phyloP scores from a whole-genome alignment of 2,888 invertebrate species.

The Habroteleia sp. region DNA sequence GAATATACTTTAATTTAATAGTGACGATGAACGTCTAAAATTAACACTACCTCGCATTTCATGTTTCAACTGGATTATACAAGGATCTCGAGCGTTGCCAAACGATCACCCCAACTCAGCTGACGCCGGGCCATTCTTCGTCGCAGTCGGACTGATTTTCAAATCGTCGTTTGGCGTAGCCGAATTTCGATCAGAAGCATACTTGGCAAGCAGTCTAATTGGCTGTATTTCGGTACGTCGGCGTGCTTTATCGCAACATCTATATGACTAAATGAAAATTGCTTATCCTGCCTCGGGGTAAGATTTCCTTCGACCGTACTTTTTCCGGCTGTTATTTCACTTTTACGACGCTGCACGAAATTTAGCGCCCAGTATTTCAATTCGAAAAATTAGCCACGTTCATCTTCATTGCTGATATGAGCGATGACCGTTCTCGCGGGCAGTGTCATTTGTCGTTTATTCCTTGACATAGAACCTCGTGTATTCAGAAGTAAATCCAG shows the following conservation, averaged over 20 bases:
- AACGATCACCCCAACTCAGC: slow-evolving; percentile 43
- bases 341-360: slow-evolving; percentile 36
- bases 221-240: slow-evolving; percentile 74
- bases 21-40: slow-evolving; percentile 8
- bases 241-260: slow-evolving; percentile 75
- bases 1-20: background rate
- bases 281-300: slow-evolving; percentile 39
- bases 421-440: slow-evolving; percentile 1
- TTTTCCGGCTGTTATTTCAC: slow-evolving; percentile 50
- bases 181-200: slow-evolving; percentile 68
- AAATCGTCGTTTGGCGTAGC: slow-evolving; percentile 71
- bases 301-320: slow-evolving; percentile 20
- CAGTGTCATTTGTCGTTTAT: slow-evolving; percentile 53
- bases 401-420: slow-evolving; percentile 28
- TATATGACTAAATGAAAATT: slow-evolving; percentile 73
- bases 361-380: slow-evolving; percentile 42
- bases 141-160: slow-evolving; percentile 53
- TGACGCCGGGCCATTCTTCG: slow-evolving; percentile 42
- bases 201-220: slow-evolving; percentile 77
- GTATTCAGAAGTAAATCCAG: slow-evolving; percentile 61
- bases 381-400: slow-evolving; percentile 41
- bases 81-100: slow-evolving; percentile 16
- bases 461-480: slow-evolving; percentile 48
- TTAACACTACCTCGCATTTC: slow-evolving; percentile 10
- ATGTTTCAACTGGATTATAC: slow-evolving; percentile 15